Base-by-base conservation (phyloP, 1,140 invertebrate species). In the Drosophila takahashii region DNA sequence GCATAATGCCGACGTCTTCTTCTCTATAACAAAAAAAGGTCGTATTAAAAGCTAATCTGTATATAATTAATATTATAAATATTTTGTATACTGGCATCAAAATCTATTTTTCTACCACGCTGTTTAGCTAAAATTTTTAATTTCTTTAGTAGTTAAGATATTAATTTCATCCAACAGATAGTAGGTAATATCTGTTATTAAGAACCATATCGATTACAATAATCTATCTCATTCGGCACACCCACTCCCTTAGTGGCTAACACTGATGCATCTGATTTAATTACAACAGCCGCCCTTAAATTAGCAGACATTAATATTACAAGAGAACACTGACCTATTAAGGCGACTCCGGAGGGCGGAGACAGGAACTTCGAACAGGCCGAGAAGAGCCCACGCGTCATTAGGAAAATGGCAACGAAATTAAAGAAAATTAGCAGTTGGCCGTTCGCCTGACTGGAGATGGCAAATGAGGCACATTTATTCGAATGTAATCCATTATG, bases 401-500 rank as follows among this genome's bases (percentile, higher is more conserved):
- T 87, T 87, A 87, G 76, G 36, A 53, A 84, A 87, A 89, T 87
- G 84, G 76, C 78, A 67, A 37, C 76, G 76, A 89, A 87, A 89
- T 87, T 87, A 84, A 70, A 79, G 84, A 77, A 70, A 89, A 87
- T 89, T 87, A 89, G 76, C 70, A 81, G 71, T 37, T 37, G 54
- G 36, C 26, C 34, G 29, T 11, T 29, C 51, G 50, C 13, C 56
- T 39, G 42, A 59, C 48, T 39, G 37, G 34, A 22, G 61, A 42
- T 64, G 75, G 72, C 77, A 87, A 87, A 89, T 89, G 66, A 77
- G 84, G 65, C 66, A 69, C 83, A 87, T 87, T 87, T 87, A 87
- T 87, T 87, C 89, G 79, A 87, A 89, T 84, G 83, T 87, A 87
- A 89, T 89, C 79, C 83, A 87, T 87, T 87, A 87, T 87, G 83